phyloP scores from a whole-genome alignment of 1,140 invertebrate genomes.

The Olivierus martensii region DNA sequence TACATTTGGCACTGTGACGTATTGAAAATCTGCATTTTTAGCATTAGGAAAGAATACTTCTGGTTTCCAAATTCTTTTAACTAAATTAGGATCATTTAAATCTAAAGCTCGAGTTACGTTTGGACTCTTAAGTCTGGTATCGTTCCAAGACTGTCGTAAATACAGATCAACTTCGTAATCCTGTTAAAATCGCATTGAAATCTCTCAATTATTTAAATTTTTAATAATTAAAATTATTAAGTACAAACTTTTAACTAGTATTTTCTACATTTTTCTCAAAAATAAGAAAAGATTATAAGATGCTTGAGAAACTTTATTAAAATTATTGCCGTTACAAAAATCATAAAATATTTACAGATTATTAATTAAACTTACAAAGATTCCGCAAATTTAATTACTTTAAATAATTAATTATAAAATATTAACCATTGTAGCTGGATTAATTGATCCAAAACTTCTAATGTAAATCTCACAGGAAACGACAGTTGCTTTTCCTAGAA shows the following conservation, averaged over 20 bases:
- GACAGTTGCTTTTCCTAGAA: constrained; percentile 26
- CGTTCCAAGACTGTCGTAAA: constrained; percentile 40
- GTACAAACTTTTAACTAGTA: no score
- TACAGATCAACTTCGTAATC: constrained; percentile 46
- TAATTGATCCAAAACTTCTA: constrained; percentile 40
- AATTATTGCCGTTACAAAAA: no score
- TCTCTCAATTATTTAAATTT: constrained; percentile 6
- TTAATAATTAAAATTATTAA: neutral
- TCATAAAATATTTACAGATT: no score
- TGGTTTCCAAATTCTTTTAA: constrained; percentile 48
- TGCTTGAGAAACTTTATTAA: no score
- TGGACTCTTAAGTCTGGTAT: constrained; percentile 34
- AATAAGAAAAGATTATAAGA: no score
- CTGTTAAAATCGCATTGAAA: no score
- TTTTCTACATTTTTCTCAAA: no score
- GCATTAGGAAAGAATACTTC: constrained; percentile 53
- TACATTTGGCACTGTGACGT: constrained; percentile 49
- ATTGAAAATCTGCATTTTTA: constrained; percentile 47
- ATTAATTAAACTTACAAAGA: no score
- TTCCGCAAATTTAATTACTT: no score
- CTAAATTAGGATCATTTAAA: constrained; percentile 40
- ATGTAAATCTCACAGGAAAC: constrained; percentile 37
- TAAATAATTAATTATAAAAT: no score
- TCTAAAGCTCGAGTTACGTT: constrained; percentile 37
- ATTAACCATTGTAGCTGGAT: constrained; percentile 39